Evolutionary conservation across 2,888 invertebrate species (phyloP).

Genomic region (Ophion costatus): DNA sequence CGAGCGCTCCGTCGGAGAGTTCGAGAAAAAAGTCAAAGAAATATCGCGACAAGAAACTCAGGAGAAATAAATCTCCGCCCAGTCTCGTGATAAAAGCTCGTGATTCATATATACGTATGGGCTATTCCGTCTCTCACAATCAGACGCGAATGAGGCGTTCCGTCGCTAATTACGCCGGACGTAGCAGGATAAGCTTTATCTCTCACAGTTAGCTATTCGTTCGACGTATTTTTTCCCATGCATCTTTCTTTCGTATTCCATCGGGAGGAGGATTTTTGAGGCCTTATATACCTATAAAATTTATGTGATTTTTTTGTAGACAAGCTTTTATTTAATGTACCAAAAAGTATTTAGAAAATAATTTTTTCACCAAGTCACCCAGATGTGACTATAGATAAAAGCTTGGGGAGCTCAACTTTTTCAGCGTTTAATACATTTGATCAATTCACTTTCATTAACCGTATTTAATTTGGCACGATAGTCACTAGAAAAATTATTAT

Average conservation of each 20-base stretch:
- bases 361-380: too few relatives aligned
- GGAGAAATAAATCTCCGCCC: slow-evolving; percentile 31
- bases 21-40: slow-evolving; percentile 38
- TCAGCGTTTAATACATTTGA: too few relatives aligned
- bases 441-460: too few relatives aligned
- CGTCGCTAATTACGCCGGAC: background rate
- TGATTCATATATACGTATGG: background rate
- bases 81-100: slow-evolving; percentile 12
- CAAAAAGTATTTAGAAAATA: too few relatives aligned
- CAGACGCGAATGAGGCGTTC: background rate
- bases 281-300: too few relatives aligned
- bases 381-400: too few relatives aligned
- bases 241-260: background rate
- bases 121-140: background rate
- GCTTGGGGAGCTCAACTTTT: too few relatives aligned
- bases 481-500: too few relatives aligned
- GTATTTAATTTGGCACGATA: too few relatives aligned
- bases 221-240: background rate
- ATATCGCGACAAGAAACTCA: slow-evolving; percentile 36
- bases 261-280: too few relatives aligned
- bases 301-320: too few relatives aligned
- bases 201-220: background rate
- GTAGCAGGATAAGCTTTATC: background rate
- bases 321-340: too few relatives aligned
- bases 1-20: slow-evolving; percentile 16